Evolutionary conservation across 1,140 invertebrate species (phyloP).

Genomic region (Conopomorpha cramerella): DNA sequence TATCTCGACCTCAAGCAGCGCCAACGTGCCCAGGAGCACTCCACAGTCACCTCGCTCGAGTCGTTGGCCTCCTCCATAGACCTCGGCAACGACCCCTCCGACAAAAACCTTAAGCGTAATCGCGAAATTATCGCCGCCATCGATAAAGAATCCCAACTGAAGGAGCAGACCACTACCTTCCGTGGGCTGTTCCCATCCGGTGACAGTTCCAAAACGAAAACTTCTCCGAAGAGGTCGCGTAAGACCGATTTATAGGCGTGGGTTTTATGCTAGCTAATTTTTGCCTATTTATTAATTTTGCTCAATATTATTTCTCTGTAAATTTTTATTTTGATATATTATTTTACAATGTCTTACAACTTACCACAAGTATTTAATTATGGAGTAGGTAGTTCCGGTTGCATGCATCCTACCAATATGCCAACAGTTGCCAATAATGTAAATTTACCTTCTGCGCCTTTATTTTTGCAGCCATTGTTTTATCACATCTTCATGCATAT

Average conservation of each 20-base stretch:
- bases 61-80: constrained; percentile 42
- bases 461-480: no score
- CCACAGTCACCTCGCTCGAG: constrained; percentile 42
- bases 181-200: constrained; percentile 24
- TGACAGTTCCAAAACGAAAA: constrained; percentile 21
- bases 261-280: no score
- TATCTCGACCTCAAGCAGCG: constrained; percentile 24
- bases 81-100: constrained; percentile 17
- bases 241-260: not conserved
- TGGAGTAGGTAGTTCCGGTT: no score
- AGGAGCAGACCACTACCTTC: constrained; percentile 28
- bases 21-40: constrained; percentile 14
- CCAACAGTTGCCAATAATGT: no score
- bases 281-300: not conserved
- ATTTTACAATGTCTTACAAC: not conserved
- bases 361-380: no score
- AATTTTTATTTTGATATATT: not conserved
- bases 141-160: constrained; percentile 38
- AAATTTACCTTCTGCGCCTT: no score
- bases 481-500: no score
- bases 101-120: constrained; percentile 31
- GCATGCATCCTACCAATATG: no score
- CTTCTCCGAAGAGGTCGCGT: constrained; percentile 4
- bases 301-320: not conserved
- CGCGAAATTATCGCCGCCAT: constrained; percentile 21